A percentile compares a stretch with the other conserved stretches of the same genome.
Conservation (phyloP, 1,140 invertebrate species). For the Drosophila asahinai region DNA sequence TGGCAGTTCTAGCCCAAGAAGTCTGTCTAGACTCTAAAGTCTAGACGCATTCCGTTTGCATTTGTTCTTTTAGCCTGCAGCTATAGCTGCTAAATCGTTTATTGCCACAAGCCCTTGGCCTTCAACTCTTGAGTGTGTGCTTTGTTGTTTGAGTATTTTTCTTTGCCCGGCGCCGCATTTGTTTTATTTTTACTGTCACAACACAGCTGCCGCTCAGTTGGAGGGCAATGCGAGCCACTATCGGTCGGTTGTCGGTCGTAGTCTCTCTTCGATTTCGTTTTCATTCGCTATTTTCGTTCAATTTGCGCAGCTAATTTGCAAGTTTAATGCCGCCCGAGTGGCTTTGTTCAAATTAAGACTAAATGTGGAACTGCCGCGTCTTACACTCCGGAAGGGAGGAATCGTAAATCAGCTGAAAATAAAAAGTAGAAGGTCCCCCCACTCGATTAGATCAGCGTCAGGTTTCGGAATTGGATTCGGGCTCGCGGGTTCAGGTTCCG, state of each 20-base stretch:
- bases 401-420: constrained; percentile 35
- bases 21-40: constrained; percentile 12
- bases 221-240: constrained; percentile 38
- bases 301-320: constrained; percentile 66
- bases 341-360: constrained; percentile 59
- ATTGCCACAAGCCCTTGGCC: constrained; percentile 47
- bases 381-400: constrained; percentile 41
- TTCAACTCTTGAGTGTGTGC: constrained; percentile 17
- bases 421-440: constrained; percentile 27
- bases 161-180: constrained; percentile 25
- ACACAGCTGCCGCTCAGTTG: constrained; percentile 46
- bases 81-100: constrained; percentile 19
- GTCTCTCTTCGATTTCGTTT: constrained; percentile 48
- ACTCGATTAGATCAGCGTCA: constrained; percentile 44
- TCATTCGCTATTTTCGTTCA: constrained; percentile 54
- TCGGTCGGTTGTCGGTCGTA: constrained; percentile 13
- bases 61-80: constrained; percentile 17
- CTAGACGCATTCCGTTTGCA: constrained; percentile 34
- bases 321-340: constrained; percentile 60
- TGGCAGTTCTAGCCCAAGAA: constrained; percentile 8
- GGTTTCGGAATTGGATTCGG: constrained; percentile 13
- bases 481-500: constrained; percentile 28
- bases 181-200: constrained; percentile 28
- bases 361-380: constrained; percentile 56
- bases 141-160: constrained; percentile 8